Percentiles rank a stretch among this genome's conserved stretches.
phyloP scores from a whole-genome alignment of 2,888 invertebrate genomes.

The Drosophila crucigera region DNA sequence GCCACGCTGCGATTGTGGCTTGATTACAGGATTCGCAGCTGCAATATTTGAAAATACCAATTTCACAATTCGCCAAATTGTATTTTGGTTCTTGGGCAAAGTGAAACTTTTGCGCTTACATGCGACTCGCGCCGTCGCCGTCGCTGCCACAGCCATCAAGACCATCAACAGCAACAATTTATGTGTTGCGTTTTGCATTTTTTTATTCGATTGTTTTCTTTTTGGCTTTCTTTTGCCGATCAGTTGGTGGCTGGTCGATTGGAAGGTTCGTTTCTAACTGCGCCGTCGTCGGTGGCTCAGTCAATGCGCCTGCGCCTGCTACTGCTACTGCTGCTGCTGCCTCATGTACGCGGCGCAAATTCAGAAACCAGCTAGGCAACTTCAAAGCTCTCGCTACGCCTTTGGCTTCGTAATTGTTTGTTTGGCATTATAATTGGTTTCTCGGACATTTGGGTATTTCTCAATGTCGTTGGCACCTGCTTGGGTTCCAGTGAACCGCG shows the following conservation, averaged over 20 bases:
- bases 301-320: conserved; percentile 30
- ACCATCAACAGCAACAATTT: conserved; percentile 14
- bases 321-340: neutral
- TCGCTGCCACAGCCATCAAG: neutral
- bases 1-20: conserved; percentile 58
- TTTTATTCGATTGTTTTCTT: conserved; percentile 1
- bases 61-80: neutral
- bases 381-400: conserved; percentile 23
- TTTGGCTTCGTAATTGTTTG: conserved; percentile 11
- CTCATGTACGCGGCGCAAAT: conserved; percentile 9
- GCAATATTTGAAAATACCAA: neutral
- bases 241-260: conserved; percentile 25
- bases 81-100: neutral
- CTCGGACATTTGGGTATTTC: neutral
- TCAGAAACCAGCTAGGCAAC: conserved; percentile 52
- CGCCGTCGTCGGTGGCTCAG: neutral
- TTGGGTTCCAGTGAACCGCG: conserved; percentile 20
- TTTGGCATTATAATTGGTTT: conserved; percentile 19
- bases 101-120: conserved; percentile 8
- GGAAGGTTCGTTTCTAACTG: conserved; percentile 40
- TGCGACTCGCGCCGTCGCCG: neutral
- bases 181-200: conserved; percentile 16
- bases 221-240: conserved; percentile 8
- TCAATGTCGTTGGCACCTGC: conserved; percentile 38
- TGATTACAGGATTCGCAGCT: conserved; percentile 59